Evolutionary conservation across 2,888 invertebrate genomes (phyloP), one percentile per base, ranked within the genome.

Genomic region (Lydus trimaculatus): DNA sequence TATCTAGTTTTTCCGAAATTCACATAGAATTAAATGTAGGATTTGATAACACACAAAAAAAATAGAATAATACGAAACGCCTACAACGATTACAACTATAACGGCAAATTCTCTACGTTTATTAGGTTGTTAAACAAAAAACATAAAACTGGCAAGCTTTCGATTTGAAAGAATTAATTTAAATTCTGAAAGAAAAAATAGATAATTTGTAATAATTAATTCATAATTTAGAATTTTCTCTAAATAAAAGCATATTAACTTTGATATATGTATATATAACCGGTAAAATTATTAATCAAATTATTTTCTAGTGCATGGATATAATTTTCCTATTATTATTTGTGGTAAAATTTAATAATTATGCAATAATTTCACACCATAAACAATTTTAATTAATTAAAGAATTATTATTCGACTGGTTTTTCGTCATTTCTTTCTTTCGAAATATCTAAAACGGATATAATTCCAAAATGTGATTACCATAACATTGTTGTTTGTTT

Each of bases 191-290:
- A 43, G n/a, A 56, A 25, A 25, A 56, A 25, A 5, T 23, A 15
- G 4, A 15, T 56, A 52, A 52, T 52, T 52, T 52, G 23, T 52
- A 52, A 23, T 56, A 56, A 56, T 56, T 56, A 56, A 23, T 56
- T 13, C 56, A 25, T 23, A 56, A 56, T 56, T 56, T 25, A 4
- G 25, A 25, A 48, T 11, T 48, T 48, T 20, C 48, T 48, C 20
- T 20, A 48, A 48, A 20, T 48, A 48, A 48, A 48, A 20, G 9
- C 20, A 48, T 20, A 20, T 1, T 7, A 48, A 48, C 2, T 17
- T 20, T 48, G 20, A 48, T 48, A 20, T 20, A 48, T 17, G 48
- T n/a, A 7, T 1, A 17, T n/a, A 6, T 43, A 17, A 4, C 48
- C 17, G 8, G 43, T 43, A 7, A 43, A 43, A 43, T 43, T 48